Conservation (phyloP, 1,140 invertebrate genomes). For the Mactra quadrangularis region DNA sequence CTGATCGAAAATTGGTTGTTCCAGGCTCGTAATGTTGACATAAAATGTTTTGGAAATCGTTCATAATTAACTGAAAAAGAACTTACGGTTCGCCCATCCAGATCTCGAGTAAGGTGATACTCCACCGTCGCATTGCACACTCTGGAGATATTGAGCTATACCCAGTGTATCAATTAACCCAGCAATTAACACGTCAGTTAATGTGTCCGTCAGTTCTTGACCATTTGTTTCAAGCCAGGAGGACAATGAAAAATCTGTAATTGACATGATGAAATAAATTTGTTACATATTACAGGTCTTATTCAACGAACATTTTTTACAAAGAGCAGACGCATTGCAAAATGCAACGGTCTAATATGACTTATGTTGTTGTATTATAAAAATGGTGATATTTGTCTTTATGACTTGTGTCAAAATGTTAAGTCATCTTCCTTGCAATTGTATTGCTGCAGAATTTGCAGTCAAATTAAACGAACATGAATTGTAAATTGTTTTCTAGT, state of each 20-base stretch:
- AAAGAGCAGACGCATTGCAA: no score
- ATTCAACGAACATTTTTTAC: no score
- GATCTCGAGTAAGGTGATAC: not conserved
- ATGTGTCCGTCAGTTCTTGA: not conserved
- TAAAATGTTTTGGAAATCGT: not conserved
- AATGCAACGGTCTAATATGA: no score
- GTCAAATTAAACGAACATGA: conserved; percentile 7
- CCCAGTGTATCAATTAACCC: not conserved
- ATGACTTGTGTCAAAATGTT: no score
- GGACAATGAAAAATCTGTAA: conserved; percentile 30
- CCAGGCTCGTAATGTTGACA: not conserved
- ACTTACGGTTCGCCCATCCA: conserved; percentile 28
- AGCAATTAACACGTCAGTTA: not conserved
- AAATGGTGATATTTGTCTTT: no score
- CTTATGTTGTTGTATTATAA: no score
- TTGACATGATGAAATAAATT: no score
- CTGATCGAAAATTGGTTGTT: no score
- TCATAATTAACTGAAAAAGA: no score
- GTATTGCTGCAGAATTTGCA: no score
- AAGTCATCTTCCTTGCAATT: no score
- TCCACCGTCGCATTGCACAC: not conserved
- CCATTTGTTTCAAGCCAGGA: not conserved
- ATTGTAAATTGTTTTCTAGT: not conserved
- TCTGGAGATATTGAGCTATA: not conserved
- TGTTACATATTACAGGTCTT: no score